phyloP scores from a whole-genome alignment of 2,888 invertebrate species.

The Habrosyne pyritoides region DNA sequence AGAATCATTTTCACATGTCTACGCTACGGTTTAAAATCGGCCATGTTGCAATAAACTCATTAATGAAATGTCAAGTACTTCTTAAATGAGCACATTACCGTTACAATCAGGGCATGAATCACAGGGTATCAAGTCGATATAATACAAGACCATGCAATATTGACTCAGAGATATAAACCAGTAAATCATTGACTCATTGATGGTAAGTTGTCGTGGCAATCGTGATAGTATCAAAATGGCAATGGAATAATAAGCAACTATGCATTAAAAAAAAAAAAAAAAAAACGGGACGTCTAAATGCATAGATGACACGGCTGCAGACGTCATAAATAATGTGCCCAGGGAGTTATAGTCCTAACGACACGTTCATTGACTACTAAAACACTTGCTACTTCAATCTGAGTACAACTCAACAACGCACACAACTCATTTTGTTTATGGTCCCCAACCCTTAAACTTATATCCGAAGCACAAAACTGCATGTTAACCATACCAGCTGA shows the following conservation, averaged over 20 bases:
- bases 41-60: not conserved
- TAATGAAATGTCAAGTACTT: slow-evolving; percentile 7
- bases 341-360: no score
- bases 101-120: slow-evolving; percentile 32
- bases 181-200: slow-evolving; percentile 49
- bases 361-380: no score
- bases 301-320: not conserved
- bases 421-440: not conserved
- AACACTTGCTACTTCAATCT: not conserved
- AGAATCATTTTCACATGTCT: not conserved
- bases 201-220: slow-evolving; percentile 30
- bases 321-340: not conserved
- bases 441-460: slow-evolving; percentile 18
- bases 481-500: slow-evolving; percentile 45
- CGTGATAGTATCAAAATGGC: slow-evolving; percentile 18
- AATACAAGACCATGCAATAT: slow-evolving; percentile 11
- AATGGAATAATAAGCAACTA: no score
- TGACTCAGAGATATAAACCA: slow-evolving; percentile 31
- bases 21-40: not conserved
- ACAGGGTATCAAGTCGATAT: slow-evolving; percentile 21
- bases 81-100: slow-evolving; percentile 1
- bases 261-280: no score
- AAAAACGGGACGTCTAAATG: not conserved
- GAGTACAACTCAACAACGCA: not conserved
- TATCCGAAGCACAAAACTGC: slow-evolving; percentile 27